Base-by-base conservation (phyloP, 2,797 vertebrate species). In the Ficedula albicollis region DNA sequence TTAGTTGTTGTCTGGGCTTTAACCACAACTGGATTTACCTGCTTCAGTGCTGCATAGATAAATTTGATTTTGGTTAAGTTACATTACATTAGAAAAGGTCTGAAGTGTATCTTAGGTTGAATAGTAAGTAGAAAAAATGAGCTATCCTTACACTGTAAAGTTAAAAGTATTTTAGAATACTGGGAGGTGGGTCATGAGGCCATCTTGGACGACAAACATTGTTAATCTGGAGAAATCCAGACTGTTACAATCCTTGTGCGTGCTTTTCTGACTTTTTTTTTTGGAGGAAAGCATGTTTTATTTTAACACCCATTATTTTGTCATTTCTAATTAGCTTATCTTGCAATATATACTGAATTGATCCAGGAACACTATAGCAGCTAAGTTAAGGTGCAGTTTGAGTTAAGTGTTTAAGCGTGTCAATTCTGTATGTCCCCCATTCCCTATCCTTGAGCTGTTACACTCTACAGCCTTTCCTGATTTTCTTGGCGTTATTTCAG, bases 351-450 rank as follows among this genome's bases (percentile, higher is more conserved):
- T 79, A 19, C 41, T 64, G 20, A 74, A 54, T 60, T 73, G 8
- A 54, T 77, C 8, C 9, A 43, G 49, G 25, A 51, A 39, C 10
- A 39, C 11, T 14, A 3, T 14, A 66, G 34, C n/a, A 94, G 44
- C 22, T 39, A 62, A 64, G 5, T 46, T 32, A 55, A 62, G 32
- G 8, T 86, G 13, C 14, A 66, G 7, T 9, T 64, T 49, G 48
- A 41, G 6, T 32, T 52, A 62, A 36, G 4, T 39, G 10, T 54
- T 80, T 34, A 66, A 34, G 18, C 5, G 2, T 27, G 14, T 89
- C 0, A 5, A 0, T 82, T 85, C 46, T 54, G 0, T 38, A 27
- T 46, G 8, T 48, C 10, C 32, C 32, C 11, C 3, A 10, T 32
- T 36, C 2, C 6, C 6, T 3, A 0, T 39, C 38, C 19, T 54